phyloP scores from a whole-genome alignment of 2,888 invertebrate species.

The Meandrusa payeni region DNA sequence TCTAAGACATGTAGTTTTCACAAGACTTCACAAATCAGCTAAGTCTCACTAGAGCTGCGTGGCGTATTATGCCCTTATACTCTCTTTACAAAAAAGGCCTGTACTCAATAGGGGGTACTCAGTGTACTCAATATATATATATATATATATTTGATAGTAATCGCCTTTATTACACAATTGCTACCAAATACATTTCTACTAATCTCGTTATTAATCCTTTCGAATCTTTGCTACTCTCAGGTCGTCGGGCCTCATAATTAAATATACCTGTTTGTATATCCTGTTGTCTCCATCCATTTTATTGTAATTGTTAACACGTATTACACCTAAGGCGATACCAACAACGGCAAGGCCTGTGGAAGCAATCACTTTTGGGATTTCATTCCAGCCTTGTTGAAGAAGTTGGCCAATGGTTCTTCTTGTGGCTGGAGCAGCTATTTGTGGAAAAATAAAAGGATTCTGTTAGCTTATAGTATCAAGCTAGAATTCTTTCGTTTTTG shows the following conservation, averaged over 20 bases:
- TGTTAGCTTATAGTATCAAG: too few species aligned
- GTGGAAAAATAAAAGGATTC: conserved; percentile 6
- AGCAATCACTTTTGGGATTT: conserved; percentile 86
- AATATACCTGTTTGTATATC: conserved; percentile 82
- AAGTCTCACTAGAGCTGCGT: too few species aligned
- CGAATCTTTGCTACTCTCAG: conserved; percentile 80
- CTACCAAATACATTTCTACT: conserved; percentile 28
- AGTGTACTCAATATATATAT: too few species aligned
- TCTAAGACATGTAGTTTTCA: too few species aligned
- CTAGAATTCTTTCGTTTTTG: too few species aligned
- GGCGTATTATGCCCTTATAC: too few species aligned
- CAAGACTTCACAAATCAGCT: too few species aligned
- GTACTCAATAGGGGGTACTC: too few species aligned
- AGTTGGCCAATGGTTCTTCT: conserved; percentile 59
- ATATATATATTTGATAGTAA: too few species aligned
- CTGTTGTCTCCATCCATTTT: conserved; percentile 84
- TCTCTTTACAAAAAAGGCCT: too few species aligned
- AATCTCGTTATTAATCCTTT: conserved; percentile 59
- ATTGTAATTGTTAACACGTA: conserved; percentile 73
- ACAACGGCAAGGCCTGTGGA: conserved; percentile 79
- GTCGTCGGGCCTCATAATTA: conserved; percentile 85
- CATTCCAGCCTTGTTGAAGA: conserved; percentile 78
- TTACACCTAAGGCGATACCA: conserved; percentile 75
- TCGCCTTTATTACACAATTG: conserved; percentile 75
- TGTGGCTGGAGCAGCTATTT: conserved; percentile 54